These are phyloP conservation scores for Astreopora myriophthalma DNA, from an alignment of 64 coral and sea anemone species.

Conservation along the genomic window DNA sequence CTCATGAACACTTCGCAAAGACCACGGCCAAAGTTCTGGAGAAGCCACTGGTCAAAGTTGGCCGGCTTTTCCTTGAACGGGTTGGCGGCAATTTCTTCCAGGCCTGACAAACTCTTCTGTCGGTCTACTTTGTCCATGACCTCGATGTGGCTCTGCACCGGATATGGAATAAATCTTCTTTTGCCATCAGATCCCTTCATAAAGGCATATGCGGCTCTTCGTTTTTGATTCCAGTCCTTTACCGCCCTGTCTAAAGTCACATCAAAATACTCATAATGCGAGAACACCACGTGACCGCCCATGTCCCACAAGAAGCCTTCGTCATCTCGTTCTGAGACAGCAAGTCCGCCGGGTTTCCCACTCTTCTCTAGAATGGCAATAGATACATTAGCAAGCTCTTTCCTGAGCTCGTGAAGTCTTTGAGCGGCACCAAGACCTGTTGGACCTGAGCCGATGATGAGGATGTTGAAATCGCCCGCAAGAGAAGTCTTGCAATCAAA, in stretches of 20 bases:
- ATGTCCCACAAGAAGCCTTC: constrained; percentile 83
- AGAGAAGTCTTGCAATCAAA: too few species aligned
- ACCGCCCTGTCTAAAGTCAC: constrained; percentile 39
- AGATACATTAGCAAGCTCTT: background rate
- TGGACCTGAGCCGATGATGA: constrained; percentile 72
- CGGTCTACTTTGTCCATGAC: constrained; percentile 65
- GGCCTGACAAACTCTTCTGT: background rate
- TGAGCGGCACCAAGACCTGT: constrained; percentile 70
- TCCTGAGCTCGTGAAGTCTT: constrained; percentile 46
- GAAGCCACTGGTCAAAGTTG: constrained; percentile 82
- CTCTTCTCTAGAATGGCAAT: constrained; percentile 54
- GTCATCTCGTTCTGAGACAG: constrained; percentile 63
- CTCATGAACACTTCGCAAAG: constrained; percentile 69
- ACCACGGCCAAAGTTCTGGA: constrained; percentile 60
- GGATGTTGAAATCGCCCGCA: background rate
- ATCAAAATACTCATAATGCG: constrained; percentile 85
- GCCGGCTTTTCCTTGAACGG: background rate
- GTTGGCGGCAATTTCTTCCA: constrained; percentile 27
- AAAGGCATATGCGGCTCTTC: constrained; percentile 76
- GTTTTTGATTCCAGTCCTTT: constrained; percentile 54
- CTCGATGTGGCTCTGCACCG: constrained; percentile 65
- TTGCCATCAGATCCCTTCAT: constrained; percentile 73
- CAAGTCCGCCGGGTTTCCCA: constrained; percentile 61
- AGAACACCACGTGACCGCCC: constrained; percentile 81
- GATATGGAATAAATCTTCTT: constrained; percentile 79